phyloP scores from a whole-genome alignment of 2,797 vertebrate genomes.

The Microctenopoma lineatum region DNA sequence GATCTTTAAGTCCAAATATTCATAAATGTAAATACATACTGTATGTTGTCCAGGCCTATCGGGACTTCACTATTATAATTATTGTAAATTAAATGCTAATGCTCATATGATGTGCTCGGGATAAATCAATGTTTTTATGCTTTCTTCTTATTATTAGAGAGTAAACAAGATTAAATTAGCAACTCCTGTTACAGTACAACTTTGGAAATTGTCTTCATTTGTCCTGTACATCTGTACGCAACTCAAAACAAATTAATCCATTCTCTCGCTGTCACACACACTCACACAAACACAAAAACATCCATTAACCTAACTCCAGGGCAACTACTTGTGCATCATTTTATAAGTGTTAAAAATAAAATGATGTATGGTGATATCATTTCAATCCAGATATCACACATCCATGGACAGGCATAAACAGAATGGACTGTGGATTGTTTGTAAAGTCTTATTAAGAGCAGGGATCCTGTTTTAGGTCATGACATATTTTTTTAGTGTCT shows the following conservation, averaged over 20 bases:
- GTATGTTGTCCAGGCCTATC: constrained; percentile 1
- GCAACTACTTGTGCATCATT: constrained; percentile 39
- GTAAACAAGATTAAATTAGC: constrained; percentile 36
- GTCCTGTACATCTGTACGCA: constrained; percentile 11
- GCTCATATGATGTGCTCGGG: constrained; percentile 23
- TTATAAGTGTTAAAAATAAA: constrained; percentile 64
- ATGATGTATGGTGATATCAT: constrained; percentile 63
- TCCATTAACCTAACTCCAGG: constrained; percentile 15
- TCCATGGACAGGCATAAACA: constrained; percentile 57
- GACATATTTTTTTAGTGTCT: constrained; percentile 52
- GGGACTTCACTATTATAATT: constrained; percentile 8
- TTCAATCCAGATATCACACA: constrained; percentile 63
- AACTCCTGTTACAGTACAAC: constrained; percentile 36
- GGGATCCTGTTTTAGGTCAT: constrained; percentile 61
- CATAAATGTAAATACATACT: neutral
- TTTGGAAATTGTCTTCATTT: constrained; percentile 51
- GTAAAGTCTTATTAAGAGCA: constrained; percentile 73
- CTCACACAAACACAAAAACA: neutral
- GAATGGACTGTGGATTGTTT: constrained; percentile 59
- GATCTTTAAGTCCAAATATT: constrained; percentile 3
- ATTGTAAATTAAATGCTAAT: constrained; percentile 20
- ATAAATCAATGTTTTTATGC: constrained; percentile 19
- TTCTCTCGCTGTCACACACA: neutral
- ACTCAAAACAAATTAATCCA: constrained; percentile 23
- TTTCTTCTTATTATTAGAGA: constrained; percentile 38